Base-by-base conservation (phyloP, 1,140 invertebrate species). In the Ylistrum balloti region DNA sequence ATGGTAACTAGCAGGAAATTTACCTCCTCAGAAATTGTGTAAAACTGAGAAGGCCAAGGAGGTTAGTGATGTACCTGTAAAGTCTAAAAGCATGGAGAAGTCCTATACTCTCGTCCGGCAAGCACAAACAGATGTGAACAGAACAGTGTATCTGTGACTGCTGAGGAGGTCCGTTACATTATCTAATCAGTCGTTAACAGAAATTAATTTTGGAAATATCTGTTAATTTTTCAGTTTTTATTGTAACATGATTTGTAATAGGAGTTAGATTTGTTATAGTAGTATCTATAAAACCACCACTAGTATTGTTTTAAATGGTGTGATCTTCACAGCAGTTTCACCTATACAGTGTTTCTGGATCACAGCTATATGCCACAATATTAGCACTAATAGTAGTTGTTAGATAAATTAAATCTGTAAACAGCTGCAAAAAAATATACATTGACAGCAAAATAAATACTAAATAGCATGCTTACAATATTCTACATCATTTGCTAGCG, bases 381-480 rank as follows among this genome's bases (percentile, higher is more conserved):
- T 74, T 28, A 45, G 41, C 41, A 74, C 56, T 28, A 28, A 1
- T 11, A 3, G 56, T 28, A 17, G 56, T 74, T 74, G 56, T 74
- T 74, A 74, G 56, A 9, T 3, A 74, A 74, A 74, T 28, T 0
- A 74, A 74, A 74, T 74, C 22, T 74, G 56, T 28, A 74, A 74
- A 28, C 56, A 74, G 56, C 56, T 74, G 56, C 56, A 74, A 74
- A 74, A n/a, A 74, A 74, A 74, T 74, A 74, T 74, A 74, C 56
- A 74, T 28, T 28, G 5, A 74, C 56, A 74, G 56, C 56, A 74
- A 74, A 9, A 74, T 74, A 74, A 74, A 74, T 74, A 74, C 56
- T 74, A n/a, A 28, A 74, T 74, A 74, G 56, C 56, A 74, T 74
- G 56, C 56, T 74, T 74, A 28, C 56, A 74, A 74, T 28, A 5